phyloP scores from a whole-genome alignment of 2,888 invertebrate species.

The Molorchus minor region DNA sequence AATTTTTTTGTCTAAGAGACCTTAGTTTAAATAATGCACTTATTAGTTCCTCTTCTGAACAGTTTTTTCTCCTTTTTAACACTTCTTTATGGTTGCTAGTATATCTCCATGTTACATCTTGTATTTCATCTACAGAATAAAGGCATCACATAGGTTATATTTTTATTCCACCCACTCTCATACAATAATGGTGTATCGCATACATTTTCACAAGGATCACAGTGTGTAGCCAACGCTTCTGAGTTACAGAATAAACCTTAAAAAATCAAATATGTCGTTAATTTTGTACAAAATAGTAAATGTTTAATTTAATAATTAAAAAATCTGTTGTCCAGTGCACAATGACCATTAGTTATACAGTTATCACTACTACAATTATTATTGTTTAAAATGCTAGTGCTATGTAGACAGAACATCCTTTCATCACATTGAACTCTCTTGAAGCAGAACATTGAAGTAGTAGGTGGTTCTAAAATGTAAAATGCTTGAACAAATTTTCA shows the following conservation, averaged over 20 bases:
- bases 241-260: constrained; percentile 80
- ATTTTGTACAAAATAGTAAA: too few species aligned
- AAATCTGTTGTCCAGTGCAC: too few species aligned
- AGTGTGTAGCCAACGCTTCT: constrained; percentile 89
- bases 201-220: constrained; percentile 94
- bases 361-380: too few species aligned
- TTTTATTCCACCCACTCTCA: constrained; percentile 89
- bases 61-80: constrained; percentile 66
- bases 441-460: too few species aligned
- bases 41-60: constrained; percentile 71
- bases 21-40: constrained; percentile 69
- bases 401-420: too few species aligned
- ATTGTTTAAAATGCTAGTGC: too few species aligned
- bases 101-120: constrained; percentile 95
- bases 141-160: constrained; percentile 86
- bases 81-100: constrained; percentile 68
- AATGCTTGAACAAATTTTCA: too few species aligned
- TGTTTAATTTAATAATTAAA: too few species aligned
- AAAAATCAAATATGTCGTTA: too few species aligned
- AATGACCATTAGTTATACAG: too few species aligned
- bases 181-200: constrained; percentile 91
- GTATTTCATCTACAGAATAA: constrained; percentile 87
- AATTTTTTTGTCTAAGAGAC: constrained; percentile 67
- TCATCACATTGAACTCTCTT: too few species aligned
- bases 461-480: too few species aligned